Evolutionary conservation across 2,888 invertebrate species (phyloP).

Genomic region (Drosophila demipolita): DNA sequence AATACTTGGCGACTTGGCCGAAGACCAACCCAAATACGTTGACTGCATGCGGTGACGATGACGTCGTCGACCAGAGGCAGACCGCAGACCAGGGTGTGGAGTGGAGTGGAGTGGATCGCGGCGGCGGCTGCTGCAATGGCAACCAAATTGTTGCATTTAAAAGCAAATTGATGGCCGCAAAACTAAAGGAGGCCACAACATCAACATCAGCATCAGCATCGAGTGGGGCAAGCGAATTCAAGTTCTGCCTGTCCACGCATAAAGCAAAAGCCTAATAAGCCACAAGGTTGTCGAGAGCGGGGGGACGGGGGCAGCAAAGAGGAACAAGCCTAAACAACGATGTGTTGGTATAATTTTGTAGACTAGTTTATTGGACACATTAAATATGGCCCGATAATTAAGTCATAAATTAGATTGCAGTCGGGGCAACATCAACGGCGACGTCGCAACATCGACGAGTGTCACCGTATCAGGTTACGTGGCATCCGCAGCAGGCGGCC

Average conservation of each 20-base stretch:
- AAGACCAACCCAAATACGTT: slow-evolving; percentile 53
- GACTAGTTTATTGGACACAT: slow-evolving; percentile 87
- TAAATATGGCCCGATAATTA: slow-evolving; percentile 85
- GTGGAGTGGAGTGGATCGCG: background rate
- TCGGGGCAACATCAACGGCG: slow-evolving; percentile 47
- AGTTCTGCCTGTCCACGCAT: slow-evolving; percentile 71
- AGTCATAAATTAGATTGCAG: slow-evolving; percentile 85
- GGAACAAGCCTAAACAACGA: slow-evolving; percentile 71
- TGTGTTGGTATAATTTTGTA: slow-evolving; percentile 82
- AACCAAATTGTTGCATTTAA: slow-evolving; percentile 83
- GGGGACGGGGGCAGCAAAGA: slow-evolving; percentile 3
- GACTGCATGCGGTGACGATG: slow-evolving; percentile 70
- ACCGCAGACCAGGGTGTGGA: background rate
- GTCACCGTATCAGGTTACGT: slow-evolving; percentile 79
- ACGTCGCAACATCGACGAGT: slow-evolving; percentile 63
- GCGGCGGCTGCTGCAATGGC: slow-evolving; percentile 61
- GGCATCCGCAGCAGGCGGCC: slow-evolving; percentile 74
- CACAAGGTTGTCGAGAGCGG: slow-evolving; percentile 9
- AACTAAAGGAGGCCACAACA: slow-evolving; percentile 79
- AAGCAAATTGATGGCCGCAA: slow-evolving; percentile 83
- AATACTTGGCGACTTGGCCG: slow-evolving; percentile 23
- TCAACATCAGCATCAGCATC: slow-evolving; percentile 7
- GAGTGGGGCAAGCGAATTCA: slow-evolving; percentile 55
- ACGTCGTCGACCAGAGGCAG: slow-evolving; percentile 56
- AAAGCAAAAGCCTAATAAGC: slow-evolving; percentile 80